Evolutionary conservation across 2,113 vertebrate genomes (phyloP).

Genomic region (Megaleporinus macrocephalus): DNA sequence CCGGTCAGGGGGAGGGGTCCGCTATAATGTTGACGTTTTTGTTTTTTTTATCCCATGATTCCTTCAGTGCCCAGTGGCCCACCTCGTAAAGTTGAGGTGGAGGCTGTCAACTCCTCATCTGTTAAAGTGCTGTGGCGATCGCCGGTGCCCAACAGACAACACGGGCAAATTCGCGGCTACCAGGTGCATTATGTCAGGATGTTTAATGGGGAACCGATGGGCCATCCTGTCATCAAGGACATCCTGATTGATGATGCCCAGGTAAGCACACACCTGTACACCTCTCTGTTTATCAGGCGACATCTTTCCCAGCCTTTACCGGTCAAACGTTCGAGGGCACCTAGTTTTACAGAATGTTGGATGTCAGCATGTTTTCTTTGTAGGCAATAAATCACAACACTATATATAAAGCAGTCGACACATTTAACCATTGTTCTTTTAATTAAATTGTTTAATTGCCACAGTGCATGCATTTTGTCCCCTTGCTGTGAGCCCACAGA

Average conservation of each 20-base stretch:
- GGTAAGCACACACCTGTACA: constrained; percentile 75
- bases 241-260: constrained; percentile 97
- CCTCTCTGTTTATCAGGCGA: constrained; percentile 1
- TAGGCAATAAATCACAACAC: no score
- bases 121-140: constrained; percentile 99
- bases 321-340: background rate
- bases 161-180: constrained; percentile 98
- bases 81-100: constrained; percentile 99
- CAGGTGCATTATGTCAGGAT: constrained; percentile 98
- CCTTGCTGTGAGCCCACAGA: no score
- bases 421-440: no score
- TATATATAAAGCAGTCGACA: no score
- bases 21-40: constrained; percentile 86
- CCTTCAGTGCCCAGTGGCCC: constrained; percentile 99
- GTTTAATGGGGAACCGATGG: constrained; percentile 94
- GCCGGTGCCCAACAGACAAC: constrained; percentile 96
- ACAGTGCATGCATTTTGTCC: no score
- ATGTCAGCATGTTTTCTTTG: background rate
- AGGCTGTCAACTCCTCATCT: constrained; percentile 99
- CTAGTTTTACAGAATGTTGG: background rate
- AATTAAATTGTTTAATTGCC: no score
- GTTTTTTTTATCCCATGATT: constrained; percentile 94
- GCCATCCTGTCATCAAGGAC: constrained; percentile 96
- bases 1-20: constrained; percentile 72
- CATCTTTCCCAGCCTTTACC: background rate